Evolutionary conservation across 92 coral and sea anemone genomes (phyloP).

Genomic region (Blastomussa wellsi): DNA sequence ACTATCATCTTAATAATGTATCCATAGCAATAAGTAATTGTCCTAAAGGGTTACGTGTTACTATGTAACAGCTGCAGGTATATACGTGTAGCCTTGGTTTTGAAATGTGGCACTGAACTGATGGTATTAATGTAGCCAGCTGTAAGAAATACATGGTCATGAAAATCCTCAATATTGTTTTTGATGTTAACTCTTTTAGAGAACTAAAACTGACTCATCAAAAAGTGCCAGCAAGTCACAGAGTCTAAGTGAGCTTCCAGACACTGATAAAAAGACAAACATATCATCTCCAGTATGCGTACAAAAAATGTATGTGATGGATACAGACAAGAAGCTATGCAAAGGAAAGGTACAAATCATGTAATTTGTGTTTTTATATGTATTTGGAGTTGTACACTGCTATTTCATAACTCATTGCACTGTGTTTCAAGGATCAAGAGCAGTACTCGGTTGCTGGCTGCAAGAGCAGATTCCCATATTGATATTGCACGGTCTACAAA

Average conservation of each 20-base stretch:
- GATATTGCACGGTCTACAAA: too few species aligned
- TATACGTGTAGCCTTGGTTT: not conserved
- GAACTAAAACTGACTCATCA: constrained; percentile 68
- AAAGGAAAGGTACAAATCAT: constrained; percentile 13
- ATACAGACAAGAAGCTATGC: constrained; percentile 24
- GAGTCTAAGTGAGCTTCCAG: constrained; percentile 43
- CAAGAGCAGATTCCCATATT: too few species aligned
- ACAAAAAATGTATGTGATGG: constrained; percentile 54
- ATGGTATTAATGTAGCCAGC: too few species aligned
- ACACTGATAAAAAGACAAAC: constrained; percentile 12
- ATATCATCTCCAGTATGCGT: constrained; percentile 71
- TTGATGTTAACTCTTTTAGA: constrained; percentile 39
- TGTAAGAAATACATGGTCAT: not conserved
- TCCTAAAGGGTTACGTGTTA: too few species aligned
- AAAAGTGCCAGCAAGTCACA: constrained; percentile 47
- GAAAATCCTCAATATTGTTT: not conserved
- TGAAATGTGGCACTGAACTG: too few species aligned
- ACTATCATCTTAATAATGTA: too few species aligned
- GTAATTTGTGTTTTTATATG: not conserved
- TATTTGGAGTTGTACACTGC: too few species aligned
- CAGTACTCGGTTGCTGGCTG: too few species aligned
- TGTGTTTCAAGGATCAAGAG: too few species aligned
- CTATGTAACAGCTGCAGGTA: too few species aligned
- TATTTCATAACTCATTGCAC: too few species aligned
- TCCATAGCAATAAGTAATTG: too few species aligned